These are phyloP conservation scores for Hetaerina americana DNA, from an alignment of 1,140 invertebrate genomes.

Conservation along the genomic window DNA sequence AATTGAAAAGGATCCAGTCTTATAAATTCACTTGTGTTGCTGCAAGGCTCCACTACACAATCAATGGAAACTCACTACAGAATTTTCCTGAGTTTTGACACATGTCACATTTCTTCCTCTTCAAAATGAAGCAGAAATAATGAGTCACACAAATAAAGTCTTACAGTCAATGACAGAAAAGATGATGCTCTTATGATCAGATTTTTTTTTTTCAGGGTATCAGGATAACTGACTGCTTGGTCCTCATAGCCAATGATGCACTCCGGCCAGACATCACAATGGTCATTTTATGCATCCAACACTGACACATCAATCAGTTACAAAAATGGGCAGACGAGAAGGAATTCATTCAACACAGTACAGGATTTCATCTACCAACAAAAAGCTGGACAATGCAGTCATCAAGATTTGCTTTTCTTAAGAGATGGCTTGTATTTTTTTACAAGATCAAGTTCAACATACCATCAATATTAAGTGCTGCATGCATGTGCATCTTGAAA, in stretches of 20 bases:
- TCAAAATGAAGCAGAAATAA: constrained; percentile 12
- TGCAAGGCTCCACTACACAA: constrained; percentile 6
- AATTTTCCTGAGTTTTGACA: constrained; percentile 16
- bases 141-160: constrained; percentile 14
- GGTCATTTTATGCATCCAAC: constrained; percentile 6
- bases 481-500: constrained; percentile 14
- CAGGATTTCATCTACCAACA: constrained; percentile 5
- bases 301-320: constrained; percentile 17
- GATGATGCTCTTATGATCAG: not conserved
- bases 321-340: constrained; percentile 11
- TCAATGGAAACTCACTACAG: constrained; percentile 15
- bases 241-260: constrained; percentile 10
- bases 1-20: constrained; percentile 16
- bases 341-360: constrained; percentile 3
- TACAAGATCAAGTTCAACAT: constrained; percentile 6
- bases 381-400: constrained; percentile 6
- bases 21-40: constrained; percentile 6
- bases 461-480: constrained; percentile 15
- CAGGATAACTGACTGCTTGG: constrained; percentile 14
- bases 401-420: not conserved
- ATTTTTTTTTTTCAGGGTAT: not conserved
- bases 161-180: constrained; percentile 10
- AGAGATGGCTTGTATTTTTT: not conserved
- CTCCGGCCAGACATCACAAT: not conserved
- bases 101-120: constrained; percentile 14